These are phyloP conservation scores for Drosophila mimica DNA, from an alignment of 2,888 invertebrate species.

Conservation along the genomic window DNA sequence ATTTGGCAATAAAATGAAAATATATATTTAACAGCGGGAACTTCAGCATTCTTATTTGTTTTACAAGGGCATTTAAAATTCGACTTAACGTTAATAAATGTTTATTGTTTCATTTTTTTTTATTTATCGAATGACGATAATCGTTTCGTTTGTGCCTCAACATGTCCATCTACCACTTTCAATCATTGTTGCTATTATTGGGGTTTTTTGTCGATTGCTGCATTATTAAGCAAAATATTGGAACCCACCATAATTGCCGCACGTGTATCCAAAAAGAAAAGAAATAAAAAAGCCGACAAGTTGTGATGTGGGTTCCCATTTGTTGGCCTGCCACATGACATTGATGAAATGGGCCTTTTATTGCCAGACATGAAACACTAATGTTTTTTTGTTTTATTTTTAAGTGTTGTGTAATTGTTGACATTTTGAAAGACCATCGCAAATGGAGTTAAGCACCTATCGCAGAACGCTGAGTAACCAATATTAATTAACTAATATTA, in stretches of 20 bases:
- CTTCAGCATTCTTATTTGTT: not conserved
- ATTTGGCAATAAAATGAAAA: not conserved
- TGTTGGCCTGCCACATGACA: constrained; percentile 54
- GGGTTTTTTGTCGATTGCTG: constrained; percentile 32
- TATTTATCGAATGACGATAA: constrained; percentile 52
- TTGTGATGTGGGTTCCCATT: constrained; percentile 50
- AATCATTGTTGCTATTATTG: constrained; percentile 44
- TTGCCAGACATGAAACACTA: constrained; percentile 40
- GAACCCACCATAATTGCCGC: constrained; percentile 60
- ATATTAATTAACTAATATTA: not conserved
- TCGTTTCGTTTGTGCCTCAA: constrained; percentile 44
- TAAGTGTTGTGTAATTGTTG: constrained; percentile 61
- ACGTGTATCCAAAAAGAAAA: constrained; percentile 54
- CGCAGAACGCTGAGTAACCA: not conserved
- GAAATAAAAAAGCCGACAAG: constrained; percentile 16
- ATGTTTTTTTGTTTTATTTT: constrained; percentile 35
- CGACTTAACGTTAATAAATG: constrained; percentile 1
- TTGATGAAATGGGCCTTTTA: constrained; percentile 73
- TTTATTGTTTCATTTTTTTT: constrained; percentile 23
- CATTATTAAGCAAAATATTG: constrained; percentile 66
- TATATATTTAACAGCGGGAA: not conserved
- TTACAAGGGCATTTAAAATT: constrained; percentile 15
- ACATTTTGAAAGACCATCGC: constrained; percentile 2
- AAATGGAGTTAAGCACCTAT: not conserved
- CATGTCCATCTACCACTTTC: constrained; percentile 46